These are phyloP conservation scores for human (Homo sapiens) DNA, from an alignment of 2,113 vertebrate genomes.

Conservation along the genomic window GRCh38 chr2:23010001-23010500, in stretches of 20 bases:
- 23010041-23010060: background rate
- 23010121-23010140: background rate
- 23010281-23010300: background rate
- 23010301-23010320: background rate
- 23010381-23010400: background rate
- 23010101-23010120: background rate
- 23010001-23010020: background rate
- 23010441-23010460: background rate
- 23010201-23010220: background rate
- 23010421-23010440: background rate
- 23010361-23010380: background rate
- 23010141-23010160: background rate
- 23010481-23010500: background rate
- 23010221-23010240: background rate
- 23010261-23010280: background rate
- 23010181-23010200: background rate
- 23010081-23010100: background rate
- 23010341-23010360: background rate
- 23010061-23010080: background rate
- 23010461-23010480: background rate
- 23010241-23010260: background rate
- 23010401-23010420: background rate
- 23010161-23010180: too few species aligned
- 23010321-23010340: background rate
- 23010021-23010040: background rate